Percentiles rank a stretch among this genome's conserved stretches.
Conservation (phyloP, 1,140 invertebrate species). For the Cryptotermes secundus region DNA sequence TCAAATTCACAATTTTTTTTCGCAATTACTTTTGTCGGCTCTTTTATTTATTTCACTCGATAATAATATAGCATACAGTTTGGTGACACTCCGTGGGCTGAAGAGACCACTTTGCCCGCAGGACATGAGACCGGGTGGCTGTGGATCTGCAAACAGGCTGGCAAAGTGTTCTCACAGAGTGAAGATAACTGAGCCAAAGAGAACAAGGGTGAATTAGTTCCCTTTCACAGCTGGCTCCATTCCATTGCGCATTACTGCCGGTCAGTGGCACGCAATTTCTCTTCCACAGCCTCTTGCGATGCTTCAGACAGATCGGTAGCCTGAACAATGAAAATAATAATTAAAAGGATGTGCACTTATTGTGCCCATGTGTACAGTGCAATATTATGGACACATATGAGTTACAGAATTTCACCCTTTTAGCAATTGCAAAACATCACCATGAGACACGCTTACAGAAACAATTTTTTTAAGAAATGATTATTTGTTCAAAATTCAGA, state of each 20-base stretch:
- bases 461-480: too few species aligned
- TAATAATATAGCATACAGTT: conserved; percentile 31
- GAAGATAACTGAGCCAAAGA: background rate
- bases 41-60: conserved; percentile 32
- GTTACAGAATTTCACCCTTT: too few species aligned
- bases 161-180: conserved; percentile 22
- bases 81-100: conserved; percentile 17
- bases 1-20: conserved; percentile 11
- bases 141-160: background rate
- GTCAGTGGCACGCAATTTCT: conserved; percentile 88
- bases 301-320: conserved; percentile 90
- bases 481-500: too few species aligned
- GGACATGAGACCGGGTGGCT: conserved; percentile 27
- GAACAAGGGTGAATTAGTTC: background rate
- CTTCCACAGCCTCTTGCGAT: conserved; percentile 86
- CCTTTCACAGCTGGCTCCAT: background rate
- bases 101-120: conserved; percentile 24
- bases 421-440: too few species aligned
- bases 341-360: background rate
- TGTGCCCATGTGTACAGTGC: too few species aligned
- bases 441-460: too few species aligned
- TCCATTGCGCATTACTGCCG: conserved; percentile 71
- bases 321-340: conserved; percentile 44
- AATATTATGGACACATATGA: too few species aligned
- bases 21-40: conserved; percentile 18